Conservation (phyloP, 2,888 invertebrate genomes). For the Erpobdella octoculata region DNA sequence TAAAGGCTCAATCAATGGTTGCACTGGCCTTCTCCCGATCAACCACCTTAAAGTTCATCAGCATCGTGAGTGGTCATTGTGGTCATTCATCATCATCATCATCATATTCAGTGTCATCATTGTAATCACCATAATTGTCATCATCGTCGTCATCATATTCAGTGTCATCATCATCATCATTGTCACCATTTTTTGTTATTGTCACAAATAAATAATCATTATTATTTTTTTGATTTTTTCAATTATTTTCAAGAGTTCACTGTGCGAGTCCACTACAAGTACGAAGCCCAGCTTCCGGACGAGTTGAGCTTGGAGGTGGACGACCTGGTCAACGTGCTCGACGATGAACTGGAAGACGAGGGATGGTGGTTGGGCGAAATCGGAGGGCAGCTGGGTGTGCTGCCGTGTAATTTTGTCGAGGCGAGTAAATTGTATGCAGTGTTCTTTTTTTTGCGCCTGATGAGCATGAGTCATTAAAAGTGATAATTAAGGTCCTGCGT, state of each 20-base stretch:
- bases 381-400: not conserved
- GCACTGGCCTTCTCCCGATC: conserved; percentile 6
- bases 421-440: not conserved
- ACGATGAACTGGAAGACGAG: conserved; percentile 24
- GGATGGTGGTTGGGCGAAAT: conserved; percentile 27
- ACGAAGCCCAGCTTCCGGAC: conserved; percentile 20
- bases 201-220: not conserved
- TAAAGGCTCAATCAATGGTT: conserved; percentile 11
- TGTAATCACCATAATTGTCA: not conserved
- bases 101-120: not conserved
- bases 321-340: conserved; percentile 20
- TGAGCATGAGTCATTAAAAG: too few species aligned
- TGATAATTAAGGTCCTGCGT: too few species aligned
- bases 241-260: not conserved
- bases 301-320: conserved; percentile 22
- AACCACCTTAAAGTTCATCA: not conserved
- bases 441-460: too few species aligned
- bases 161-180: not conserved
- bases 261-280: conserved; percentile 3
- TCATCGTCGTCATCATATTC: not conserved
- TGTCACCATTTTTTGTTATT: not conserved
- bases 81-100: not conserved
- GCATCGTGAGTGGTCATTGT: conserved; percentile 14
- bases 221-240: not conserved
- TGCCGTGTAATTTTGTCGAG: conserved; percentile 25